Conservation (phyloP, 2,797 vertebrate species). For the Gymnoscopelus microlampas region DNA sequence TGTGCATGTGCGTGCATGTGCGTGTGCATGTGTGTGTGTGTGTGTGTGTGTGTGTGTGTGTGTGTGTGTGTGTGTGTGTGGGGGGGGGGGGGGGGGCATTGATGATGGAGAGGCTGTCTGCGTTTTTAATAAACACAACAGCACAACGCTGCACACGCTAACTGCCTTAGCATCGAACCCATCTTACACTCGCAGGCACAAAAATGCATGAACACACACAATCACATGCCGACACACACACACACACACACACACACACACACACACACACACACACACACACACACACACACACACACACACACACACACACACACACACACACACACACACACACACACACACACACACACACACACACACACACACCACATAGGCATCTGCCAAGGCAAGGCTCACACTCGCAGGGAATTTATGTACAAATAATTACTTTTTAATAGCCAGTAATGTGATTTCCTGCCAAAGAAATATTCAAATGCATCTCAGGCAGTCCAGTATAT, state of each 20-base stretch:
- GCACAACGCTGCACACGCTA: conserved; percentile 76
- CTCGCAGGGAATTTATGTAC: conserved; percentile 88
- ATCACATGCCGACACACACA: conserved; percentile 28
- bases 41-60: not conserved
- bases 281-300: not conserved
- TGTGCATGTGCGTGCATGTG: conserved; percentile 13
- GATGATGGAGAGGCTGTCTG: conserved; percentile 84
- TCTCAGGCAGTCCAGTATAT: conserved; percentile 88
- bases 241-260: conserved; percentile 17
- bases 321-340: conserved; percentile 19
- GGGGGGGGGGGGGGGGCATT: conserved; percentile 15
- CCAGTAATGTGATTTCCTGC: conserved; percentile 88
- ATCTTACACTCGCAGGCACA: conserved; percentile 44
- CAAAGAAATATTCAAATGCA: conserved; percentile 90
- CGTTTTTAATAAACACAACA: conserved; percentile 86
- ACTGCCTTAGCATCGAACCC: conserved; percentile 84
- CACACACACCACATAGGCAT: conserved; percentile 42
- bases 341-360: not conserved
- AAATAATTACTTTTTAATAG: conserved; percentile 93
- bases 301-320: conserved; percentile 9
- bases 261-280: conserved; percentile 38
- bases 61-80: conserved; percentile 3
- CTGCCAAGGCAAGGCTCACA: conserved; percentile 82
- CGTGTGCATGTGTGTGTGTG: conserved; percentile 38
- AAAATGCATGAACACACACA: conserved; percentile 26